Conservation (phyloP, 2,888 invertebrate species). For the Lepidochrysops patricia region DNA sequence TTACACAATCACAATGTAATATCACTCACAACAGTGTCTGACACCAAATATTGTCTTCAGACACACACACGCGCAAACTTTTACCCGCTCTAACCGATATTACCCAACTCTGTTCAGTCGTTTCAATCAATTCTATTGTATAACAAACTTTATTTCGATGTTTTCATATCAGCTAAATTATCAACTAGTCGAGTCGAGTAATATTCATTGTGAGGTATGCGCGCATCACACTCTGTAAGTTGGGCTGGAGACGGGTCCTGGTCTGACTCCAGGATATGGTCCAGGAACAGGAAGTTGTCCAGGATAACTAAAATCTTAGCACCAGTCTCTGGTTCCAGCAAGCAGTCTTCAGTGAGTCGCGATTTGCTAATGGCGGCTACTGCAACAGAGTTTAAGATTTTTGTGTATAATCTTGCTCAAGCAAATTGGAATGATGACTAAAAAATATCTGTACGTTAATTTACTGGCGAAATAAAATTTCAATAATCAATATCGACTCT, state of each 20-base stretch:
- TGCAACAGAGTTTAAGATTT: slow-evolving; percentile 30
- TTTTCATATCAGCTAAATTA: not conserved
- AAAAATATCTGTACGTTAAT: no score
- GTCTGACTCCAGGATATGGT: slow-evolving; percentile 18
- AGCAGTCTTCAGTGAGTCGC: slow-evolving; percentile 50
- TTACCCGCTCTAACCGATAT: slow-evolving; percentile 43
- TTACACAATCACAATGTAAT: slow-evolving; percentile 72
- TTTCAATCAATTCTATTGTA: slow-evolving; percentile 19
- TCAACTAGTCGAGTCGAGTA: slow-evolving; percentile 24
- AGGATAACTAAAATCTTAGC: slow-evolving; percentile 20
- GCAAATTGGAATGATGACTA: not conserved
- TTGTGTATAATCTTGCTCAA: slow-evolving; percentile 4
- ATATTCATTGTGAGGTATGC: slow-evolving; percentile 30
- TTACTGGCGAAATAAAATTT: not conserved
- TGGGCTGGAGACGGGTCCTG: slow-evolving; percentile 27
- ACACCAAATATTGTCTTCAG: slow-evolving; percentile 52
- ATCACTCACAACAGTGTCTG: slow-evolving; percentile 66
- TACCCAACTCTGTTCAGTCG: slow-evolving; percentile 21
- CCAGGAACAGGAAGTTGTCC: slow-evolving; percentile 8
- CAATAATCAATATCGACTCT: not conserved
- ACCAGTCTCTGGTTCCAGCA: slow-evolving; percentile 32
- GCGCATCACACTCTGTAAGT: slow-evolving; percentile 34
- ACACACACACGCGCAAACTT: slow-evolving; percentile 43
- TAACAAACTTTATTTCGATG: not conserved
- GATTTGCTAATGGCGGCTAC: slow-evolving; percentile 66